phyloP scores from a whole-genome alignment of 2,797 vertebrate genomes.

The Leptatherina wallacei region DNA sequence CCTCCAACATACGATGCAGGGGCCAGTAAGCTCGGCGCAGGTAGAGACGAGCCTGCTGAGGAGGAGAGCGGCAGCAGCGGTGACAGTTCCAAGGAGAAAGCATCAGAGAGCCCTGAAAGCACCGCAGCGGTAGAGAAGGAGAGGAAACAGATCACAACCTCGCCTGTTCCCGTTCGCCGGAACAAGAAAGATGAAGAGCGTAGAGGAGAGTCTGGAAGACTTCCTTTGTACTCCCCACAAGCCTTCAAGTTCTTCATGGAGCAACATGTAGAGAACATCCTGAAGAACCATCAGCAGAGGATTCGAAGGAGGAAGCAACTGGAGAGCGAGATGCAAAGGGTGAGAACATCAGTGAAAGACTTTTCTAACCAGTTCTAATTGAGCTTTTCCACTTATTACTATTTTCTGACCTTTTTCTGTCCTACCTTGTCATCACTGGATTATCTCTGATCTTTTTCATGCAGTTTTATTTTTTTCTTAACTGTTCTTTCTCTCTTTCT shows the following conservation, averaged over 20 bases:
- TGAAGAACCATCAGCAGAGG: conserved; percentile 96
- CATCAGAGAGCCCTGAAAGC: conserved; percentile 63
- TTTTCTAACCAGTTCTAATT: neutral
- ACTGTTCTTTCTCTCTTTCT: conserved; percentile 81
- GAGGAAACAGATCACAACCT: conserved; percentile 97
- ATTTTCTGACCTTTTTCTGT: conserved; percentile 18
- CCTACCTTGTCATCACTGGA: conserved; percentile 4
- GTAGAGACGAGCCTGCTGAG: conserved; percentile 86
- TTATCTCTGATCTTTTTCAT: conserved; percentile 59
- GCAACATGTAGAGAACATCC: conserved; percentile 97
- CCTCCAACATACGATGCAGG: conserved; percentile 83
- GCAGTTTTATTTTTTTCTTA: conserved; percentile 72
- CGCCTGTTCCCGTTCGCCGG: conserved; percentile 93
- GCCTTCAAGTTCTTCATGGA: conserved; percentile 99
- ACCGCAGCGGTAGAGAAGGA: conserved; percentile 85
- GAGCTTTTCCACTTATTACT: neutral
- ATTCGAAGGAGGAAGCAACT: conserved; percentile 95
- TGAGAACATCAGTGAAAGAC: conserved; percentile 70
- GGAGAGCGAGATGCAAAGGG: conserved; percentile 98
- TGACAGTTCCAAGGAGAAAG: conserved; percentile 64
- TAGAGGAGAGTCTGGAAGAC: conserved; percentile 88
- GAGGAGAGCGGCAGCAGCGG: conserved; percentile 76
- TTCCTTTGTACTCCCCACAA: conserved; percentile 95
- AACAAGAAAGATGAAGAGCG: conserved; percentile 94
- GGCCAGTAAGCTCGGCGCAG: conserved; percentile 75